Percentiles rank a stretch among this genome's conserved stretches.
These are phyloP conservation scores for Cyprinodon diabolis DNA, from an alignment of 2,797 vertebrate genomes.

Conservation along the genomic window DNA sequence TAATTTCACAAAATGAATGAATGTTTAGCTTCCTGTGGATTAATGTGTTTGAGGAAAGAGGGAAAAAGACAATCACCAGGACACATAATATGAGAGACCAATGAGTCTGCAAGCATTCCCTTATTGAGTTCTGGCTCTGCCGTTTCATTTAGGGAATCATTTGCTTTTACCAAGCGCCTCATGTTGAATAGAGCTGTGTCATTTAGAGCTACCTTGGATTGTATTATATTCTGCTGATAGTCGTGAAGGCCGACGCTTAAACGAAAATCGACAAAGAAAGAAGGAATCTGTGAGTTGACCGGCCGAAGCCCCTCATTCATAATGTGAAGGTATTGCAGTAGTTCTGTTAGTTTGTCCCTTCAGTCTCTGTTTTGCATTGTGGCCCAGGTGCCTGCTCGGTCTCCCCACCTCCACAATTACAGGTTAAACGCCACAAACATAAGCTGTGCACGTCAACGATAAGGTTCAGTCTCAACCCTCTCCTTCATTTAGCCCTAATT, in stretches of 20 bases:
- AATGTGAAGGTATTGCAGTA: not conserved
- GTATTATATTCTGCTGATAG: slow-evolving; percentile 18
- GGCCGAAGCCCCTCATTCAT: not conserved
- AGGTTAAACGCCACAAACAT: slow-evolving; percentile 50
- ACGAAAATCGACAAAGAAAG: slow-evolving; percentile 3
- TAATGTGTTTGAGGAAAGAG: slow-evolving; percentile 42
- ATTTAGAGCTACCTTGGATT: slow-evolving; percentile 25
- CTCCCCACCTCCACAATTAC: not conserved
- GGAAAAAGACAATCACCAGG: slow-evolving; percentile 62
- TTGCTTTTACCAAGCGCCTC: slow-evolving; percentile 31
- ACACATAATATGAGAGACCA: slow-evolving; percentile 44
- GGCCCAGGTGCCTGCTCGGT: slow-evolving; percentile 23
- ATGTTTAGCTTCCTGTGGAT: slow-evolving; percentile 42
- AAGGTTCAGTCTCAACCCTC: slow-evolving; percentile 27
- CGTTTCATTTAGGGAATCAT: slow-evolving; percentile 28
- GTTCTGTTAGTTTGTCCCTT: slow-evolving; percentile 7
- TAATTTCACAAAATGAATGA: slow-evolving; percentile 39
- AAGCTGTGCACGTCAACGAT: slow-evolving; percentile 54
- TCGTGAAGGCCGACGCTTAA: slow-evolving; percentile 5
- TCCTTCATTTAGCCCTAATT: slow-evolving; percentile 9
- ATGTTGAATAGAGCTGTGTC: slow-evolving; percentile 25
- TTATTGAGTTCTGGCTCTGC: slow-evolving; percentile 38
- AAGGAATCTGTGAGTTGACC: not conserved
- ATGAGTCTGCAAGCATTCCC: slow-evolving; percentile 40
- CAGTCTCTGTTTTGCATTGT: slow-evolving; percentile 22